A percentile compares a stretch with the other conserved stretches of the same genome.
Conservation (phyloP, 23 tunicate species). For the Halocynthia roretzi region DNA sequence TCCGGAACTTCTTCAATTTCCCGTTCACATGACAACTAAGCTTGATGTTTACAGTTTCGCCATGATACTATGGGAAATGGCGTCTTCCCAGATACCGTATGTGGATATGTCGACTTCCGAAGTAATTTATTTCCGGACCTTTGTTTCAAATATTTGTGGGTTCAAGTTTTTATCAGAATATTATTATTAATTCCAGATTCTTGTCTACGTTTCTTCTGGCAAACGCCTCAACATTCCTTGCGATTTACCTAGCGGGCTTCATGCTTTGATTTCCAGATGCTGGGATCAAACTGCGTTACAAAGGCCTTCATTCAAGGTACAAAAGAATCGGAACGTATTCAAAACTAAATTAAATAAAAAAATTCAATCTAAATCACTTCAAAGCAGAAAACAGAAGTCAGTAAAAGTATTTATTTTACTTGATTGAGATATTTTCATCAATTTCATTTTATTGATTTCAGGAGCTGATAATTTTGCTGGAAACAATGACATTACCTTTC, state of each 20-base stretch:
- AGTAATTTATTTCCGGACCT: constrained; percentile 11
- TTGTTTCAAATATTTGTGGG: no score
- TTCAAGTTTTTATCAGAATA: neutral
- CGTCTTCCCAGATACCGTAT: constrained; percentile 37
- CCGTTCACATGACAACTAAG: constrained; percentile 75
- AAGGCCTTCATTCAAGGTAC: constrained; percentile 76
- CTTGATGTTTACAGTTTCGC: constrained; percentile 82
- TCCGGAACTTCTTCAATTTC: constrained; percentile 65
- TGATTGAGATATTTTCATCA: no score
- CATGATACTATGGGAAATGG: constrained; percentile 75
- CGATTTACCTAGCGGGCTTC: constrained; percentile 40
- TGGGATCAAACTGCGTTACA: constrained; percentile 59
- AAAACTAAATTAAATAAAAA: neutral
- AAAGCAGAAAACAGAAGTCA: no score
- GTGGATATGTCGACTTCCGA: constrained; percentile 34
- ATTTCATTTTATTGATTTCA: constrained; percentile 11
- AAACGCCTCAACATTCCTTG: constrained; percentile 36
- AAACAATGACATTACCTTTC: constrained; percentile 64
- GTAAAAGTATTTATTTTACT: no score
- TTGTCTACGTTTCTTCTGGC: constrained; percentile 37
- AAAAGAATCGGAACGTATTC: neutral
- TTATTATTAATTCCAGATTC: constrained; percentile 30
- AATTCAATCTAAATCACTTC: no score
- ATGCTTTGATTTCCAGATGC: constrained; percentile 40
- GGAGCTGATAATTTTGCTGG: constrained; percentile 65